phyloP scores from a whole-genome alignment of 2,888 invertebrate genomes.

The Diabrotica balteata region DNA sequence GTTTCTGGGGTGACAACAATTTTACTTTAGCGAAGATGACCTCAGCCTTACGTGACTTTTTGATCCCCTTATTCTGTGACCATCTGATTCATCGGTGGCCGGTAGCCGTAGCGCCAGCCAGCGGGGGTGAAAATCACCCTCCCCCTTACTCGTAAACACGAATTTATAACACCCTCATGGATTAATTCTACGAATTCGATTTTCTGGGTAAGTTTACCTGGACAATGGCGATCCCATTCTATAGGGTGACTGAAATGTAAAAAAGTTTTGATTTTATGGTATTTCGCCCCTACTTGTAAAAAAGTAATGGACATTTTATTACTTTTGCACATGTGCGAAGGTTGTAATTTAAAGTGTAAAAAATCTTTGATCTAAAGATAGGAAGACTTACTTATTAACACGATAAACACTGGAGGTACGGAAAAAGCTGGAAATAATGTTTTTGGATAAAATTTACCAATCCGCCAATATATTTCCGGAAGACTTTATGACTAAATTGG shows the following conservation, averaged over 20 bases:
- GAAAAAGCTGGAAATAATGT: too few relatives aligned
- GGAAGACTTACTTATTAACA: too few relatives aligned
- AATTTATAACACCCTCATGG: conserved; percentile 27
- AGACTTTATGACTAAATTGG: too few relatives aligned
- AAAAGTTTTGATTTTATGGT: too few relatives aligned
- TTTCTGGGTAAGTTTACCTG: conserved; percentile 20
- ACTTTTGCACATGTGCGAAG: too few relatives aligned
- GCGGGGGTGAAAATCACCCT: conserved; percentile 11
- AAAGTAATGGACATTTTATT: too few relatives aligned
- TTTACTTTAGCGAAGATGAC: conserved; percentile 26
- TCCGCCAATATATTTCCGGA: too few relatives aligned
- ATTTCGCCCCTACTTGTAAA: too few relatives aligned
- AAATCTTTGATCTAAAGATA: too few relatives aligned
- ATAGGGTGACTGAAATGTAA: conserved; percentile 8
- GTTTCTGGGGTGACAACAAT: conserved; percentile 13
- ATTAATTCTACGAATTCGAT: conserved; percentile 28
- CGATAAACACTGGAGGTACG: too few relatives aligned
- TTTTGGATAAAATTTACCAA: too few relatives aligned
- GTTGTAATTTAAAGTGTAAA: too few relatives aligned
- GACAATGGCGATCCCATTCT: conserved; percentile 16
- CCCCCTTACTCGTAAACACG: conserved; percentile 26
- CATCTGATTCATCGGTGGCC: conserved; percentile 27
- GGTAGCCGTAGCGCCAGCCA: conserved; percentile 10
- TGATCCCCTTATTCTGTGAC: conserved; percentile 25
- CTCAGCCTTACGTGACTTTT: conserved; percentile 32